Percentiles rank a stretch among this genome's conserved stretches.
Evolutionary conservation across 2,888 invertebrate genomes (phyloP).

Genomic region (Amitus sp.): DNA sequence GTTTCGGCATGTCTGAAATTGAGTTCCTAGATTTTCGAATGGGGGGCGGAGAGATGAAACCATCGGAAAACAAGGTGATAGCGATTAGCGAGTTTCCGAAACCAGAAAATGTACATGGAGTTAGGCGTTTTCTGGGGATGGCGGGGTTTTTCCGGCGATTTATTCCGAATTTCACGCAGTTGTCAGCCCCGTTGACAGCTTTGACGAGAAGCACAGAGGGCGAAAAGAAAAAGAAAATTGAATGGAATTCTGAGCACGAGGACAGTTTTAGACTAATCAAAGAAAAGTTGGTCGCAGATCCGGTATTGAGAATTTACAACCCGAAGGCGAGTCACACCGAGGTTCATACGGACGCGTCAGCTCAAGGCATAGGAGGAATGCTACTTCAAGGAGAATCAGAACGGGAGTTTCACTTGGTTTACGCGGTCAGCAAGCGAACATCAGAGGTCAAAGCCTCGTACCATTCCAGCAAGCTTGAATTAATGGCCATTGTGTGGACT

Average conservation of each 20-base stretch:
- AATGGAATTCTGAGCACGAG: background rate
- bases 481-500: constrained; percentile 4
- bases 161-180: background rate
- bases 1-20: constrained; percentile 4
- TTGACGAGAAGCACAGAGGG: background rate
- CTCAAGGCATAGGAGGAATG: background rate
- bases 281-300: background rate
- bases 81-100: background rate
- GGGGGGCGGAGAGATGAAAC: background rate
- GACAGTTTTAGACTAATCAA: background rate
- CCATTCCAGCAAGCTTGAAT: too few species aligned
- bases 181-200: too few species aligned
- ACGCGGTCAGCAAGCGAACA: constrained; percentile 1
- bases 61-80: background rate
- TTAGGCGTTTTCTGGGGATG: background rate
- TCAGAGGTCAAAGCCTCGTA: background rate
- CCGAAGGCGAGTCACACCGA: background rate
- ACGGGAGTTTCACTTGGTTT: background rate
- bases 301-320: background rate
- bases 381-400: background rate
- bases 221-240: background rate
- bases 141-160: background rate
- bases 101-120: background rate
- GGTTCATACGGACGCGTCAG: background rate
- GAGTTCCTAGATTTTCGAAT: too few species aligned